phyloP scores from a whole-genome alignment of 2,113 vertebrate genomes.

The Calidris pugnax region DNA sequence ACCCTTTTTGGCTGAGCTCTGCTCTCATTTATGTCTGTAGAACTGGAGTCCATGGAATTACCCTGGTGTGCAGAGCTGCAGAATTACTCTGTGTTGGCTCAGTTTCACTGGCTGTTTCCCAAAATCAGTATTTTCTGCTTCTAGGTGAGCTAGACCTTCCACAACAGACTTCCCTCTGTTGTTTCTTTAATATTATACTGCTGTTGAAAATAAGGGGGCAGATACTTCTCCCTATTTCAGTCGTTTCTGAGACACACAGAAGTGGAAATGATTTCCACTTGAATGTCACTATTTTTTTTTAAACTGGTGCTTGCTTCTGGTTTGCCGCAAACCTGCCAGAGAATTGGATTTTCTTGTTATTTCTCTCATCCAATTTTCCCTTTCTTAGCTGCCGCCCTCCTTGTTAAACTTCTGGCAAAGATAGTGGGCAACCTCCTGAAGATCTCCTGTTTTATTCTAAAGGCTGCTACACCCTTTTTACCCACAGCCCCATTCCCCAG shows the following conservation, averaged over 20 bases:
- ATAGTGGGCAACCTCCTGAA: fast-evolving
- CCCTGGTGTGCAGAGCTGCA: neutral
- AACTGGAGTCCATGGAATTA: neutral
- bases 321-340: neutral
- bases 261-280: neutral
- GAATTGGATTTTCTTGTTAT: neutral
- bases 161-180: neutral
- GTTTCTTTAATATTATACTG: neutral
- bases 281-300: neutral
- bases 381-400: neutral
- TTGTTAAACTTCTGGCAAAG: neutral
- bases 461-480: neutral
- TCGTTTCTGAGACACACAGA: neutral
- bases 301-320: neutral
- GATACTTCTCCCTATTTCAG: neutral
- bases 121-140: conserved; percentile 19
- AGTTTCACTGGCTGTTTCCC: conserved; percentile 8
- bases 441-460: fast-evolving
- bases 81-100: neutral
- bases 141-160: neutral
- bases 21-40: neutral
- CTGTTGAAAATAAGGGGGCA: neutral
- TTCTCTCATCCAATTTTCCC: neutral
- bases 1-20: neutral
- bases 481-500: neutral